Conservation (phyloP, 1,140 invertebrate genomes). For the Olivierus martensii region DNA sequence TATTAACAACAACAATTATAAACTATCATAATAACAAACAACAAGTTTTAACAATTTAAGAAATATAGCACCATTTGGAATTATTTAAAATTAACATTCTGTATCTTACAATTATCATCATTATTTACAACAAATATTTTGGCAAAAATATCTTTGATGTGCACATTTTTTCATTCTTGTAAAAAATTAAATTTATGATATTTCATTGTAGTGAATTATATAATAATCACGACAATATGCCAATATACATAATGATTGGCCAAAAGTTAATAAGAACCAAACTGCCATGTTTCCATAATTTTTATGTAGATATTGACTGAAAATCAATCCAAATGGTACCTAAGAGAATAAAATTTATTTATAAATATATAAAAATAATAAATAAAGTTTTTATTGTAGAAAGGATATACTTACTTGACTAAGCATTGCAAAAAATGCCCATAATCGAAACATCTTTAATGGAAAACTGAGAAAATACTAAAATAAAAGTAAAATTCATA, state of each 20-base stretch:
- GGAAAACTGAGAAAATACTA: constrained; percentile 87
- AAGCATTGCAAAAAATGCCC: constrained; percentile 97
- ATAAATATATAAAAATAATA: neutral
- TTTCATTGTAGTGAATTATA: constrained; percentile 15
- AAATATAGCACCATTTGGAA: too few species aligned
- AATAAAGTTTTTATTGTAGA: neutral
- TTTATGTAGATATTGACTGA: constrained; percentile 14
- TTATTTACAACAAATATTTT: too few species aligned
- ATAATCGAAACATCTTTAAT: constrained; percentile 84
- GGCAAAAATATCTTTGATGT: too few species aligned
- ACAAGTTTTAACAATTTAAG: too few species aligned
- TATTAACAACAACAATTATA: too few species aligned
- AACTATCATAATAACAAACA: too few species aligned
- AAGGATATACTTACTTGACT: constrained; percentile 44
- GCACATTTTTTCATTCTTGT: constrained; percentile 32
- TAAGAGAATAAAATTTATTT: constrained; percentile 20
- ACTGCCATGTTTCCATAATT: constrained; percentile 36
- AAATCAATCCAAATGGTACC: constrained; percentile 30
- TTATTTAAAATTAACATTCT: too few species aligned
- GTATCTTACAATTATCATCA: too few species aligned
- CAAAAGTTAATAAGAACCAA: constrained; percentile 51
- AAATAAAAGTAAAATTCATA: neutral
- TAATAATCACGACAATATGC: constrained; percentile 98
- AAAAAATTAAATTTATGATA: constrained; percentile 17
- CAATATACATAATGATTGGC: constrained; percentile 95